Percentiles rank a stretch among this genome's conserved stretches.
Conservation (phyloP, 2,888 invertebrate species). For the Steinernema hermaphroditum region DNA sequence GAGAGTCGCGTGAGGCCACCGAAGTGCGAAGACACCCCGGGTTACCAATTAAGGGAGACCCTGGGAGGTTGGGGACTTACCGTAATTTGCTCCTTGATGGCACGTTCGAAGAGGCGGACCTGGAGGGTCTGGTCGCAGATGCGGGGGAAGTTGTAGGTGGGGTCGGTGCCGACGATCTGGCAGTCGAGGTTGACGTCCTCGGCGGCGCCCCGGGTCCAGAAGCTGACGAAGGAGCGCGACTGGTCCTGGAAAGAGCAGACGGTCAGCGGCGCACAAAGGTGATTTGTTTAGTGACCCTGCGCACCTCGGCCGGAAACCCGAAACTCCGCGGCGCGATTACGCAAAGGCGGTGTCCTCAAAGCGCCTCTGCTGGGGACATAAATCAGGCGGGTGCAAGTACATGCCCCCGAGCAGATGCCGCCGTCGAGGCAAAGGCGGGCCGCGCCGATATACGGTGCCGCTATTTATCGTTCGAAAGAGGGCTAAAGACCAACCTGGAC, state of each 20-base stretch:
- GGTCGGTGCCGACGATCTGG: constrained; percentile 57
- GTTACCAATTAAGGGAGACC: constrained; percentile 12
- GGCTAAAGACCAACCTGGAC: constrained; percentile 21
- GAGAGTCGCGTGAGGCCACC: background rate
- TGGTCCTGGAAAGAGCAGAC: constrained; percentile 45
- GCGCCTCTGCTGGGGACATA: constrained; percentile 16
- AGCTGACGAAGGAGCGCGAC: constrained; percentile 53
- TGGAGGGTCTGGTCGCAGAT: constrained; percentile 53
- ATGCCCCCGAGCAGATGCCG: constrained; percentile 23
- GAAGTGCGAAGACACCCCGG: background rate
- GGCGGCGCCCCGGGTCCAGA: constrained; percentile 50
- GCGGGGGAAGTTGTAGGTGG: constrained; percentile 59
- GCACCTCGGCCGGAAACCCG: constrained; percentile 16
- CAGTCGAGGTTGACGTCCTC: constrained; percentile 50
- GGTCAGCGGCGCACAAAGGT: constrained; percentile 5
- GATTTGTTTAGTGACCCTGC: constrained; percentile 28
- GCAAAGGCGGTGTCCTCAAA: constrained; percentile 17
- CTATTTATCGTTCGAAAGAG: constrained; percentile 2
- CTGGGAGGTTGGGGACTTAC: constrained; percentile 31
- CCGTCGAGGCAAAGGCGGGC: constrained; percentile 14
- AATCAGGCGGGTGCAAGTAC: constrained; percentile 18
- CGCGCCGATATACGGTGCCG: constrained; percentile 7
- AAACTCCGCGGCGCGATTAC: constrained; percentile 15
- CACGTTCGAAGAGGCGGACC: constrained; percentile 43
- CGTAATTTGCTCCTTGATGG: constrained; percentile 33